Evolutionary conservation across 1,140 invertebrate genomes (phyloP), one percentile per base, ranked within the genome.

Genomic region (Pseudomyrmex flavicornis): DNA sequence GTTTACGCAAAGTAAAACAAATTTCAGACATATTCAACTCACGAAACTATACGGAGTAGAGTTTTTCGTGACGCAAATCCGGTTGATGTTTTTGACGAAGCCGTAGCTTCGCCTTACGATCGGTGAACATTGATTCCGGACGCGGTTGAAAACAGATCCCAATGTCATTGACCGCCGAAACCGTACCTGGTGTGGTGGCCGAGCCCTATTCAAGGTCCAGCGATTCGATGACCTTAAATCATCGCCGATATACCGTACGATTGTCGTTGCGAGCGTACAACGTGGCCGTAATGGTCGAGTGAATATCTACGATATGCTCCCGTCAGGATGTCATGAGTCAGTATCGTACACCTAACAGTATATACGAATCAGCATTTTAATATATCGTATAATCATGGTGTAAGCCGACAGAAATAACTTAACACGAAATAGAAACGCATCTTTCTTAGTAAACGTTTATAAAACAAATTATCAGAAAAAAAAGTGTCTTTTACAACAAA

Each of bases 91-190:
- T 48, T 58, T 58, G 50, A 17, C 7, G 2, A 52, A 22, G 44
- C 44, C 44, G 13, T 5, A 44, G 35, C 68, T 35, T 12, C 48
- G n/a, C 10, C 26, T 66, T 66, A 54, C 66, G 68, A 61, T 10
- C 20, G 72, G 73, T 52, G 22, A 65, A 22, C 61, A 22, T n/a
- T 26, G 0, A 65, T 46, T 58, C 12, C n/a, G 82, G 35, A n/a
- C 20, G 10, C 46, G 15, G 35, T 63, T 58, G 52, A 17, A 15
- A 63, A 58, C 22, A 20, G 35, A 73, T 79, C 35, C 48, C 61
- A 66, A 62, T 66, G 74, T 84, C 82, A 75, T 62, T 63, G 80
- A 84, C 69, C 85, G 69, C n/a, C 86, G 74, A 79, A 88, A 86
- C 62, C 62, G 15, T 56, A 48, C 74, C 54, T 22, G 35, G 35